Evolutionary conservation across 2,888 invertebrate species (phyloP).

Genomic region (Drosophila borealis): DNA sequence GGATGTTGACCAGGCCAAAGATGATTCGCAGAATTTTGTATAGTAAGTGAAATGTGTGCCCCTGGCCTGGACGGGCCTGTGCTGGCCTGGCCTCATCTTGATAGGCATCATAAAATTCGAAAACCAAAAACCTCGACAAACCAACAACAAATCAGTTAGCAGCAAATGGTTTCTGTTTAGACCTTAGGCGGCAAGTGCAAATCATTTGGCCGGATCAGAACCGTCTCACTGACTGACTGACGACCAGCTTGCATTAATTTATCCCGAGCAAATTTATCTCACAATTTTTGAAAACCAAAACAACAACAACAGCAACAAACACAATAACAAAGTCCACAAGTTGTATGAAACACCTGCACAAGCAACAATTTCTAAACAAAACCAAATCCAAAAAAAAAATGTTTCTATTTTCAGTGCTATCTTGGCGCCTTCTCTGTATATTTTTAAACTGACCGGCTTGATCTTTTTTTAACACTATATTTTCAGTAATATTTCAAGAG

Average conservation of each 20-base stretch:
- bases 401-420: conserved; percentile 44
- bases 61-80: conserved; percentile 3
- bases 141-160: conserved; percentile 45
- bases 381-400: background rate
- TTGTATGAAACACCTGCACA: conserved; percentile 71
- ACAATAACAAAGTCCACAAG: conserved; percentile 36
- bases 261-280: conserved; percentile 38
- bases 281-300: conserved; percentile 21
- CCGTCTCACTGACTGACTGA: conserved; percentile 42
- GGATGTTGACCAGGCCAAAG: conserved; percentile 47
- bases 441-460: conserved; percentile 74
- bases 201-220: conserved; percentile 58
- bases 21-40: conserved; percentile 61
- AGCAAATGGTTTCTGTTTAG: conserved; percentile 67
- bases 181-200: conserved; percentile 71
- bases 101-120: conserved; percentile 64
- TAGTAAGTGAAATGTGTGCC: conserved; percentile 22
- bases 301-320: conserved; percentile 30
- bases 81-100: conserved; percentile 37
- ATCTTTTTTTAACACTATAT: conserved; percentile 61
- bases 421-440: conserved; percentile 52
- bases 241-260: conserved; percentile 54
- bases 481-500: conserved; percentile 70
- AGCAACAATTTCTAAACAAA: conserved; percentile 58
- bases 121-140: conserved; percentile 30